Base-by-base conservation (phyloP, 2,888 invertebrate species). In the Tiliacea aurago region DNA sequence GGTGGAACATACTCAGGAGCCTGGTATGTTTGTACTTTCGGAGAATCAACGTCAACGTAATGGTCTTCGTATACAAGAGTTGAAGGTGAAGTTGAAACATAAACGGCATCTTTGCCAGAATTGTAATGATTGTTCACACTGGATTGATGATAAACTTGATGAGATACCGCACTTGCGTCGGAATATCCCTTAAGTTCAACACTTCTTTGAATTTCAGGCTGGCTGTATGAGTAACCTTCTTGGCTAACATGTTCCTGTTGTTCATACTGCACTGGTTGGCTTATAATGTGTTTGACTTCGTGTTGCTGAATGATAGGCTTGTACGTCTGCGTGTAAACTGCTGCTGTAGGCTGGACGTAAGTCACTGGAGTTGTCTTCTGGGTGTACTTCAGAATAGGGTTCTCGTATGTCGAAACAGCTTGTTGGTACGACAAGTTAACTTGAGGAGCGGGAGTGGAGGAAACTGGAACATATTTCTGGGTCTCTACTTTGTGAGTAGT, bases 171-270 rank as follows among this genome's bases (percentile, higher is more conserved):
- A 81, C 90, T 94, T 23, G 95, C 95, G 73, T 95, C 95, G 43
- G 95, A 95, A 80, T 96, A 95, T 23, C 89, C 72, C 63, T 89
- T 92, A 7, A 89, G 87, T 82, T 94, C 94, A 55, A 90, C 74
- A 62, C 93, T 91, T 76, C 93, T 91, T 87, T 95, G 95, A 63
- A 95, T 94, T 91, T 95, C 96, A 9, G 96, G 95, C 82, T 95
- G 95, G 69, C 84, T 92, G 73, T 95, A 95, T 1, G 93, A 90
- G 77, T 94, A 94, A 10, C 91, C 93, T 87, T 90, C 91, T 81
- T 93, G 91, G 67, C 87, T 90, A 23, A 93, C 71, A 62, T 91
- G 91, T 1, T 89, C 73, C 11, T 80, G 78, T 80, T 92, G 91
- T 45, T 93, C 89, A 56, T 93, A 93, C 74, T 91, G 88, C 3